Base-by-base conservation (phyloP, 2,113 vertebrate species). In the Phoxinus phoxinus region DNA sequence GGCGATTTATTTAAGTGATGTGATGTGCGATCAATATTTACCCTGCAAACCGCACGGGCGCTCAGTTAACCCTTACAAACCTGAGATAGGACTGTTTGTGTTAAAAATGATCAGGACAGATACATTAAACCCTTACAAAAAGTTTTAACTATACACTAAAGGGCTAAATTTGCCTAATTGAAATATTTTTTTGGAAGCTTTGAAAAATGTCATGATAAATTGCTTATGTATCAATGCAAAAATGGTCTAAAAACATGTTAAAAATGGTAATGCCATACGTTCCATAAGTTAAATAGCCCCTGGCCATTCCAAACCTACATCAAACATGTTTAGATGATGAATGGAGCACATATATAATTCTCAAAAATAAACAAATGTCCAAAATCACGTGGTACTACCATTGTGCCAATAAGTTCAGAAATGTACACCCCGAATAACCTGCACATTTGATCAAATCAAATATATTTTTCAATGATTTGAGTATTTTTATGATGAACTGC, bases 1-100 rank as follows among this genome's bases (percentile, higher is more conserved):
- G 84, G 80, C 82, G 53, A 89, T 89, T 91, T 84, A 90, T 92
- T 91, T 89, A 92, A 90, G 89, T 89, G 91, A 92, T 74, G 83
- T 89, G 87, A 92, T 67, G 83, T 89, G 87, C 86, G 88, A 91
- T 91, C 90, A 88, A 86, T 90, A 90, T 89, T 81, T 51, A 90
- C 84, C 77, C 76, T 77, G 67, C 71, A 74, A 91, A 86, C 81
- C 77, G 44, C 80, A 82, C 65, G 83, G 86, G 6, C 53, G 86
- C 53, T 79, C 63, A 80, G 61, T 75, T 84, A 63, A 81, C 80
- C 58, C 80, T 74, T 65, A 51, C n/a, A 23, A 77, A 6, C 23
- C 19, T 51, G 8, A 27, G 30, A 56, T 10, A 35, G 27, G 44
- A 82, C 44, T 15, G 21, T 30, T 32, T 35, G 76, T 13, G 21